Evolutionary conservation across 2,113 vertebrate species (phyloP), one percentile per base, ranked within the genome.

Genomic region (Platysteira castanea): DNA sequence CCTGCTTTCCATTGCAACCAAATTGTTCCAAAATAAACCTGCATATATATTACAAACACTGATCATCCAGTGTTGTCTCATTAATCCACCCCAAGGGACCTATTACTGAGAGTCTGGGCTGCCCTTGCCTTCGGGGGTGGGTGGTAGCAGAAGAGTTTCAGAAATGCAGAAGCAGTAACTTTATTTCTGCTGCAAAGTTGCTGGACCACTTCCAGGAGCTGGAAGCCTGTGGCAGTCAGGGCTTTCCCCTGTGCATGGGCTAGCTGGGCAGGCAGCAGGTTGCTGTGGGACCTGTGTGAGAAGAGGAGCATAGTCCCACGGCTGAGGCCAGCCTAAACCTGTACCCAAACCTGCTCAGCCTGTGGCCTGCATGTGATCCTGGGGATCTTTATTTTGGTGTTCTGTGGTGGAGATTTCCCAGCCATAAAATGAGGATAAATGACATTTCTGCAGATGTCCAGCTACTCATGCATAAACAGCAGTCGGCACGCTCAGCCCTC

Each of bases 301-400:
- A 0, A 1, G 60, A 64, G 30, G 6, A 69, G 30, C 13, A 30
- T 4, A 5, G 42, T 19, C 28, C 41, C 46, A 35, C 0, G 0
- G 50, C 56, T 4, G 1, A 19, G 31, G 19, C 28, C 26, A 60
- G 63, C n/a, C 49, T 3, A 5, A 90, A 30, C 21, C 23, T 39
- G 18, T 13, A 41, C 30, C 39, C 54, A 75, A 68, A 68, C 9
- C 69, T 20, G 21, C 47, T 47, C 69, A 50, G 23, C 23, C 28
- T 27, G 8, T 50, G 42, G 7, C 21, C 52, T 39, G 9, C 1
- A 0, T 19, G 67, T 24, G 15, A 21, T 30, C 13, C 15, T 9
- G 11, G 11, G n/a, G 15, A 59, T 46, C 23, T 57, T 83, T 42
- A 39, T 53, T 75, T 73, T 42, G 42, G 22, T 20, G 3, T 28